Percentiles rank a stretch among this genome's conserved stretches.
phyloP scores from a whole-genome alignment of 1,140 invertebrate species.

The Lepidurus packardi region DNA sequence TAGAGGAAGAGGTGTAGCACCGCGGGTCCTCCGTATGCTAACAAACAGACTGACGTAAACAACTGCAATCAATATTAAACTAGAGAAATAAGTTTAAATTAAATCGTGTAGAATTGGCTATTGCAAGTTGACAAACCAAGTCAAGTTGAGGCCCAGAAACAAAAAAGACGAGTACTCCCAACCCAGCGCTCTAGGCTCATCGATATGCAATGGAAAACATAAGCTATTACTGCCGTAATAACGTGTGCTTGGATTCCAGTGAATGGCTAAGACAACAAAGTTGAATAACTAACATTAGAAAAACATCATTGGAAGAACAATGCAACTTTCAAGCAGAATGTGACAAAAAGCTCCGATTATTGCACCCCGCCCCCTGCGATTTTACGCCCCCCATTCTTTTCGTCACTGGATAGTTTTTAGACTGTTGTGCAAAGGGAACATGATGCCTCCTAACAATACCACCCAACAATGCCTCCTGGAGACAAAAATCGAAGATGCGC shows the following conservation, averaged over 20 bases:
- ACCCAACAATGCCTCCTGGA: too few species aligned
- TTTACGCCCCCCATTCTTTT: too few species aligned
- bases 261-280: constrained; percentile 49
- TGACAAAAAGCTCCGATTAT: too few species aligned
- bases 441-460: too few species aligned
- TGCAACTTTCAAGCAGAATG: constrained; percentile 19
- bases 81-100: constrained; percentile 37
- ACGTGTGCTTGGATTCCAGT: constrained; percentile 56
- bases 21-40: constrained; percentile 57
- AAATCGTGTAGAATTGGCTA: constrained; percentile 34
- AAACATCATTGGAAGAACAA: not conserved
- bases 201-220: constrained; percentile 67
- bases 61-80: constrained; percentile 56
- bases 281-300: constrained; percentile 24
- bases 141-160: constrained; percentile 61
- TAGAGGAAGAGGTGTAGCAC: constrained; percentile 54
- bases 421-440: too few species aligned
- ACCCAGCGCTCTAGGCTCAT: constrained; percentile 60
- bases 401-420: too few species aligned
- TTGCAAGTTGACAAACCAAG: constrained; percentile 48
- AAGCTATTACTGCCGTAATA: constrained; percentile 67
- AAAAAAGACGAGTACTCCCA: constrained; percentile 71
- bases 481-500: too few species aligned
- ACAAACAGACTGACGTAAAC: constrained; percentile 60
- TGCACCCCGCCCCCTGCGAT: too few species aligned